Conservation (phyloP, 1,140 invertebrate species). For the Bombyx mori region ASM3026992v2 NC_085110.1:3928501-3929000, state of each 20-base stretch:
- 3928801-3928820: slow-evolving; percentile 70
- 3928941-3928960: slow-evolving; percentile 75
- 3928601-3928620: slow-evolving; percentile 64
- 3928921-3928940: slow-evolving; percentile 77
- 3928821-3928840: slow-evolving; percentile 68
- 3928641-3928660: slow-evolving; percentile 45
- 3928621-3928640: slow-evolving; percentile 32
- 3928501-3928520: slow-evolving; percentile 77
- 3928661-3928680: slow-evolving; percentile 24
- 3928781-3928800: slow-evolving; percentile 60
- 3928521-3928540: slow-evolving; percentile 79
- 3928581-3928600: slow-evolving; percentile 79
- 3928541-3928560: slow-evolving; percentile 79
- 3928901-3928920: slow-evolving; percentile 75
- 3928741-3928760: slow-evolving; percentile 72
- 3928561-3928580: slow-evolving; percentile 80
- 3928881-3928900: slow-evolving; percentile 67
- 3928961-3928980: slow-evolving; percentile 70
- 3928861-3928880: slow-evolving; percentile 66
- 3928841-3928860: slow-evolving; percentile 65
- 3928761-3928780: slow-evolving; percentile 65
- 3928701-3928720: slow-evolving; percentile 43
- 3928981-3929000: slow-evolving; percentile 75
- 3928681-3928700: slow-evolving; percentile 30
- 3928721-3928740: slow-evolving; percentile 67